Evolutionary conservation across 2,888 invertebrate genomes (phyloP).

Genomic region (Fragum sueziense): DNA sequence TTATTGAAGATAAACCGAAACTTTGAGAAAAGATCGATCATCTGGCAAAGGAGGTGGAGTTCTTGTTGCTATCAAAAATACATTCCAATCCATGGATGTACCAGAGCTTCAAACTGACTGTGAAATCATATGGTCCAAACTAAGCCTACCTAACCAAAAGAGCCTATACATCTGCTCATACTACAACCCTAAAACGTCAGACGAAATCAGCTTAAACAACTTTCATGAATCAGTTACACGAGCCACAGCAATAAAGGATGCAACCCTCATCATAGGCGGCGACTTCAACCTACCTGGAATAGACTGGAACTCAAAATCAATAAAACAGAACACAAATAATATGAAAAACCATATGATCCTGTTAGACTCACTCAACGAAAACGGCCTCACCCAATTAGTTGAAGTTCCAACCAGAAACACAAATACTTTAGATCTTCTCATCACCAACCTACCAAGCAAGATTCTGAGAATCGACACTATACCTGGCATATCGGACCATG

Average conservation of each 20-base stretch:
- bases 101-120: conserved; percentile 42
- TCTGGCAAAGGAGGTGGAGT: no score
- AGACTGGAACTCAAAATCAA: conserved; percentile 29
- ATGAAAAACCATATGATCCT: conserved; percentile 22
- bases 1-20: no score
- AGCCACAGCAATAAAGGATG: no score
- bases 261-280: no score
- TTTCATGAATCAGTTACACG: background rate
- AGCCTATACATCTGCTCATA: background rate
- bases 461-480: conserved; percentile 25
- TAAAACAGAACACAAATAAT: conserved; percentile 9
- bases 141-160: background rate
- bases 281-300: conserved; percentile 32
- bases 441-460: conserved; percentile 43
- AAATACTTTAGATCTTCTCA: conserved; percentile 51
- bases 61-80: no score
- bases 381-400: conserved; percentile 35
- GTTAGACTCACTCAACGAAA: background rate
- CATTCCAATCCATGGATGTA: background rate
- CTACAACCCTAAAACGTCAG: conserved; percentile 1
- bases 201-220: background rate
- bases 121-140: conserved; percentile 40
- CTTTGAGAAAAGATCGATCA: no score
- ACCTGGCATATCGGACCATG: conserved; percentile 29
- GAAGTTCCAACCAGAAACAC: conserved; percentile 42